phyloP scores from a whole-genome alignment of 2,113 vertebrate genomes.

The Pipa parva region DNA sequence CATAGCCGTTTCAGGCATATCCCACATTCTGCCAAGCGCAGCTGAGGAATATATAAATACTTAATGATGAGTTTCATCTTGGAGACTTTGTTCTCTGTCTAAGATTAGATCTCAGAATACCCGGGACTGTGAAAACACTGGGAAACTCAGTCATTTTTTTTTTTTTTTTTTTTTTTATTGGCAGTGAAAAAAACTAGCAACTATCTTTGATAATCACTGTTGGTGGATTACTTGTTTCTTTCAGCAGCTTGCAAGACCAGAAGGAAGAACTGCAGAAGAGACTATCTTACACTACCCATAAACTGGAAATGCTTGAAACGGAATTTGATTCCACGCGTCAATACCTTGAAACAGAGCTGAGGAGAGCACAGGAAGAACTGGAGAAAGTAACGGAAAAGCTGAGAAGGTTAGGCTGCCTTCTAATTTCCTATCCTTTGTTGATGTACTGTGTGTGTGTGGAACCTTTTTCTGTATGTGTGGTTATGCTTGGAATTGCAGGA shows the following conservation, averaged over 20 bases:
- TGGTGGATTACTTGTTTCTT: slow-evolving; percentile 45
- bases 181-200: not conserved
- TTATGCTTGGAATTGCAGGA: too few species aligned
- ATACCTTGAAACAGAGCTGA: slow-evolving; percentile 91
- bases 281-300: slow-evolving; percentile 87
- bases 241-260: slow-evolving; percentile 89
- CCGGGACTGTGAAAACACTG: not conserved
- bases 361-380: slow-evolving; percentile 89
- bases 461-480: too few species aligned
- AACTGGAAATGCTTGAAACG: slow-evolving; percentile 88
- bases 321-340: slow-evolving; percentile 91
- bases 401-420: slow-evolving; percentile 68
- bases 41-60: slow-evolving; percentile 14
- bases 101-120: slow-evolving; percentile 10
- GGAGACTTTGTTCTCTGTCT: not conserved
- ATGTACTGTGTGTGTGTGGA: too few species aligned
- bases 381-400: slow-evolving; percentile 95
- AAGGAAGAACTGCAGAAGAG: slow-evolving; percentile 93
- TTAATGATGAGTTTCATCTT: slow-evolving; percentile 25
- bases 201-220: slow-evolving; percentile 21
- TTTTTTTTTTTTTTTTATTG: not conserved
- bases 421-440: not conserved
- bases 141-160: not conserved
- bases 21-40: not conserved
- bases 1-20: too few species aligned